Percentiles rank a stretch among this genome's conserved stretches.
These are phyloP conservation scores for Otolemur crassicaudatus DNA, from an alignment of 2,797 vertebrate genomes.

Conservation along the genomic window DNA sequence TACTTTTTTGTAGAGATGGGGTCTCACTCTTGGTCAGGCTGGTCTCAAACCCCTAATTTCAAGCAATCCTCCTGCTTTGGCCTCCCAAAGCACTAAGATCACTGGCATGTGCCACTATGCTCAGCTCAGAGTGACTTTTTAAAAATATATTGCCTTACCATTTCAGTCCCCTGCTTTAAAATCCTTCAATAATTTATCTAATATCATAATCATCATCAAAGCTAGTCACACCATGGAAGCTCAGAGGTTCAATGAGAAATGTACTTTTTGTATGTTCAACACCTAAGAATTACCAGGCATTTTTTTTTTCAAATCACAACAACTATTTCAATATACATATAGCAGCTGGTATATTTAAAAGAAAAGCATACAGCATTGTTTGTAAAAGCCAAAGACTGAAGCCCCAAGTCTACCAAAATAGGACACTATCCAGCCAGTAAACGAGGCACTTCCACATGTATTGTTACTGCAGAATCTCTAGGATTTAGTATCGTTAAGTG, in stretches of 20 bases:
- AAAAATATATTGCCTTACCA: constrained; percentile 46
- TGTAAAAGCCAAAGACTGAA: constrained; percentile 47
- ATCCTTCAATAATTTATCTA: constrained; percentile 45
- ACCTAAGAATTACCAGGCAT: constrained; percentile 53
- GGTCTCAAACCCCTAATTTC: neutral
- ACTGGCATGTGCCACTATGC: neutral
- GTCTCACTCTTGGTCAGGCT: neutral
- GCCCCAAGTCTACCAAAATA: constrained; percentile 44
- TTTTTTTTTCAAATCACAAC: constrained; percentile 53
- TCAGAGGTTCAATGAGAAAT: constrained; percentile 1
- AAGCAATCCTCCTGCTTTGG: neutral
- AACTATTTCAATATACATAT: constrained; percentile 53
- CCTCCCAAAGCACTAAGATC: neutral
- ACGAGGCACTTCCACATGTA: constrained; percentile 5
- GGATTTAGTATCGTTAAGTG: neutral
- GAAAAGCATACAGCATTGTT: constrained; percentile 1
- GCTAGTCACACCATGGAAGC: neutral
- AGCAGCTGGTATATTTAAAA: constrained; percentile 42
- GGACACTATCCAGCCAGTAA: constrained; percentile 47
- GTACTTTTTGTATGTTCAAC: constrained; percentile 38
- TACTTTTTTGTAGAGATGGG: neutral
- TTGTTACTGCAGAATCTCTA: neutral
- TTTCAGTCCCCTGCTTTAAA: constrained; percentile 45
- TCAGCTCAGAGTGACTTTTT: neutral
- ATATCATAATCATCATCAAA: constrained; percentile 48